Percentiles rank a stretch among this genome's conserved stretches.
Conservation (phyloP, 2,113 vertebrate genomes). For the Pachyramphus minor region DNA sequence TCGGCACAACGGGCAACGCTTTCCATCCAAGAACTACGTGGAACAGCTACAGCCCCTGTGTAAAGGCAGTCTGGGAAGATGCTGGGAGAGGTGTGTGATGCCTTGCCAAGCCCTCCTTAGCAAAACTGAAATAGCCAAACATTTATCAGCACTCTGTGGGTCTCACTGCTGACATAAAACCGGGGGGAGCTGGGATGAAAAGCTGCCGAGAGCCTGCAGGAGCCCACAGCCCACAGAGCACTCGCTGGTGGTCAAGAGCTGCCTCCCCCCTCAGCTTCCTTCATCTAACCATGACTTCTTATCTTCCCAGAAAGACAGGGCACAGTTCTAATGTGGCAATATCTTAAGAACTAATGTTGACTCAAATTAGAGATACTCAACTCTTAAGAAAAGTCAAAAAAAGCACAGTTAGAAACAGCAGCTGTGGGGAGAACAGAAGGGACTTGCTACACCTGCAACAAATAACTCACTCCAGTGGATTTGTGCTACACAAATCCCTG, state of each 20-base stretch:
- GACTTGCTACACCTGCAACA: neutral
- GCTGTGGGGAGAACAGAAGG: neutral
- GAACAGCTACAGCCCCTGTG: neutral
- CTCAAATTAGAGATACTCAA: neutral
- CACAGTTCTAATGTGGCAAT: fast-evolving
- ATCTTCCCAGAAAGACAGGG: neutral
- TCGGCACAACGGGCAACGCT: fast-evolving
- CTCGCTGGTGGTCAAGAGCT: fast-evolving
- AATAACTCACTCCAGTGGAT: neutral
- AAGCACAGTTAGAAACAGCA: neutral
- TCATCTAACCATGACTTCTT: neutral
- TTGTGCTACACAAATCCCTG: neutral
- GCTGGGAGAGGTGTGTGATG: neutral
- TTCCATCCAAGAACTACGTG: neutral
- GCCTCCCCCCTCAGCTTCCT: neutral
- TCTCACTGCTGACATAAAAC: neutral
- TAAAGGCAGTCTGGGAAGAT: neutral
- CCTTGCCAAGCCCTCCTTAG: constrained; percentile 1
- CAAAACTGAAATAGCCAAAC: neutral
- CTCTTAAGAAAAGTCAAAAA: neutral
- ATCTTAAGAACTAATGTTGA: neutral
- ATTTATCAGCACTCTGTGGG: neutral
- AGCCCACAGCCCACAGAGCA: neutral
- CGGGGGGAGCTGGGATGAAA: neutral
- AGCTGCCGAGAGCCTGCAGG: neutral